Evolutionary conservation across 2,888 invertebrate species (phyloP), one percentile per base, ranked within the genome.

Genomic region (Eledone cirrhosa): DNA sequence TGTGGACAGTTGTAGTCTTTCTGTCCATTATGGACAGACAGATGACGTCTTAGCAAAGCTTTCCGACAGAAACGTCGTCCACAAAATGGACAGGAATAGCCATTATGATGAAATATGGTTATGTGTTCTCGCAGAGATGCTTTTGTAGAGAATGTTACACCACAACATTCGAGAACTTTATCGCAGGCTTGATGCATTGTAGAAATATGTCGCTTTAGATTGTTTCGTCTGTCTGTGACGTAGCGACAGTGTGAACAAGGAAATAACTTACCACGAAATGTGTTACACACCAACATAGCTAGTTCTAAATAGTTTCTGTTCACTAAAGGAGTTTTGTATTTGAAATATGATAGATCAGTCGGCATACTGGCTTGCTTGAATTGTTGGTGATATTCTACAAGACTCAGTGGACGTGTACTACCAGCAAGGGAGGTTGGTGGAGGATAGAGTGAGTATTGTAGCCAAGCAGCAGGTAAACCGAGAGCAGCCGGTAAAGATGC

Each of bases 1-100:
- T 86, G 84, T 5, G 87, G 85, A 80, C 92, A 92, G 3, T 88
- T 86, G 86, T 89, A 91, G 78, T 91, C 91, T 82, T 91, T 91
- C 82, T 89, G 88, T 0, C 92, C 92, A 78, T 91, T 91, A 86
- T 92, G 92, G 3, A 92, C 91, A 33, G 90, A 89, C 79, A 90
- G 85, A 83, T 92, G 92, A 59, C 92, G 88, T 81, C 91, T 90
- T 24, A 92, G 86, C 48, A 92, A 88, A 0, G 92, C 92, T 80
- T 91, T 91, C 27, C 92, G 87, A 81, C 90, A 91, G 85, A 92
- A 92, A 29, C 89, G 86, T 53, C 91, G 86, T 5, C 89, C 89
- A 82, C 92, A 92, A 79, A 88, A 88, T 0, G 88, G 84, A 81
- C 92, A 92, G 31, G 88, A 88, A 83, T 92, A 91, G 31, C 92